phyloP scores from a whole-genome alignment of 1,140 invertebrate species.

The Zophobas atratus region DNA sequence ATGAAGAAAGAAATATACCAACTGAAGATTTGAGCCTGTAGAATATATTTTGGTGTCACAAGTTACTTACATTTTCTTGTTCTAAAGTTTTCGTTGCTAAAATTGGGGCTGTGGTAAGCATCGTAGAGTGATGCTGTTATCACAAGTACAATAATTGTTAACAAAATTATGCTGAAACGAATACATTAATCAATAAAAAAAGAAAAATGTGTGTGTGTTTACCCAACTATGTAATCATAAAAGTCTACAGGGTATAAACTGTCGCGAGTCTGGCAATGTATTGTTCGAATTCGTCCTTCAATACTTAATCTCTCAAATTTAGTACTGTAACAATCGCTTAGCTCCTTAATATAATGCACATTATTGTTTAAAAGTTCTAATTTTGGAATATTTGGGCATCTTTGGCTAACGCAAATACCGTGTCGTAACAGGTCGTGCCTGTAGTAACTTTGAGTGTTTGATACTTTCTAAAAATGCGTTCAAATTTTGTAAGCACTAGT shows the following conservation, averaged over 20 bases:
- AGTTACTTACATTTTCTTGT: background rate
- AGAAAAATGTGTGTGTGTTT: background rate
- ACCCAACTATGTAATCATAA: background rate
- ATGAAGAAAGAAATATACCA: background rate
- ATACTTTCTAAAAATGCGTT: background rate
- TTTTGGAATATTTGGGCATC: background rate
- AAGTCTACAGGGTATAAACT: background rate
- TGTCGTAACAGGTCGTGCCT: conserved; percentile 12
- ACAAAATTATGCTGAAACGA: background rate
- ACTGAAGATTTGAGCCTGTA: background rate
- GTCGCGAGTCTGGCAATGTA: conserved; percentile 2
- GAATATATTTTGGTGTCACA: background rate
- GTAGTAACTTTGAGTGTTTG: background rate
- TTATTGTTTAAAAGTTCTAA: background rate
- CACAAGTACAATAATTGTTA: background rate
- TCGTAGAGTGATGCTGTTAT: background rate
- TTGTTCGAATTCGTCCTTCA: conserved; percentile 10
- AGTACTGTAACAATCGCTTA: conserved; percentile 1
- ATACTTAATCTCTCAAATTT: background rate
- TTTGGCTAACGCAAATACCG: conserved; percentile 3
- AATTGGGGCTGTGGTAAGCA: background rate
- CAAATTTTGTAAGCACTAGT: background rate
- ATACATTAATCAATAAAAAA: background rate
- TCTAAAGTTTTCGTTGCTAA: background rate
- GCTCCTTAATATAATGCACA: background rate